Evolutionary conservation across 35 echinoderm and acorn worm species (phyloP).

Genomic region (Heliocidaris tuberculata): DNA sequence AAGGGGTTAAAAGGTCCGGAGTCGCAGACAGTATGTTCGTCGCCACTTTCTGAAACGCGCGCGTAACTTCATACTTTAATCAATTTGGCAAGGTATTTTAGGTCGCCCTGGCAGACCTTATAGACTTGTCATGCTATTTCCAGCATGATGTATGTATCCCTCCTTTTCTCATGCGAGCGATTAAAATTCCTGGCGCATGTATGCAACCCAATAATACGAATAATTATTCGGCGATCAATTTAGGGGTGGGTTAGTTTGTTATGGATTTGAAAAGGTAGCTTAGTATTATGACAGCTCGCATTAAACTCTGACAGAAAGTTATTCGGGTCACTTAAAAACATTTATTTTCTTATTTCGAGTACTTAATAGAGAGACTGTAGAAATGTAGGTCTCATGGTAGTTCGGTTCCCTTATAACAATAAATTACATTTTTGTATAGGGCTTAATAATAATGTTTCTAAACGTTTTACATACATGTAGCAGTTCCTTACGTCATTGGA

Average conservation of each 20-base stretch:
- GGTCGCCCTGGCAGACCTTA: neutral
- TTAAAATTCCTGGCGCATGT: conserved; percentile 48
- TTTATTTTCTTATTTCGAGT: neutral
- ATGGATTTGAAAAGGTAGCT: neutral
- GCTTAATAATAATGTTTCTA: neutral
- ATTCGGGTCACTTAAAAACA: conserved; percentile 19
- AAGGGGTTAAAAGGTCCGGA: neutral
- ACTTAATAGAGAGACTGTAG: neutral
- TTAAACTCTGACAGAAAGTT: conserved; percentile 26
- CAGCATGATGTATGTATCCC: neutral
- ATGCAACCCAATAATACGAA: conserved; percentile 46
- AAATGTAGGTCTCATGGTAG: neutral
- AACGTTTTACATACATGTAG: neutral
- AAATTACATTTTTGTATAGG: neutral
- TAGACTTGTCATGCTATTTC: conserved; percentile 9
- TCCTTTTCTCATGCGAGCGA: conserved; percentile 23
- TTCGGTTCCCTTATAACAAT: neutral
- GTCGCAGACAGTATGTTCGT: neutral
- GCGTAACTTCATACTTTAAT: conserved; percentile 43
- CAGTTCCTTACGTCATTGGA: too few species aligned
- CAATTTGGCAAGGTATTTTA: conserved; percentile 35
- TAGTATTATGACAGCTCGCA: conserved; percentile 23
- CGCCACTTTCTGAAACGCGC: neutral
- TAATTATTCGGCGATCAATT: conserved; percentile 48
- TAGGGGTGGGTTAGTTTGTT: conserved; percentile 24